Conservation (phyloP, 2,797 vertebrate species). For the Adelosebastes latens region DNA sequence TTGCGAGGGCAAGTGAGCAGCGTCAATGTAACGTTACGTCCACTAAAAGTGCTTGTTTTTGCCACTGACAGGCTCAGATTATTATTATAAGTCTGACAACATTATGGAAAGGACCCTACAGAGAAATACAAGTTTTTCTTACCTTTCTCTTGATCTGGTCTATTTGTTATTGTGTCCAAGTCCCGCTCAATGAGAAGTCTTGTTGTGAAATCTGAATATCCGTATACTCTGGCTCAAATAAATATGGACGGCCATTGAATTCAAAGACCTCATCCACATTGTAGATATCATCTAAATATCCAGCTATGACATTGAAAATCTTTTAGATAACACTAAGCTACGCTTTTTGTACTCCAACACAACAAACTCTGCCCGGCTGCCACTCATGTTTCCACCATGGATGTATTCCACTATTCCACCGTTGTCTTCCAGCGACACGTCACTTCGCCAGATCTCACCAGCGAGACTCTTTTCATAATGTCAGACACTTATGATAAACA, state of each 20-base stretch:
- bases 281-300: background rate
- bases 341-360: background rate
- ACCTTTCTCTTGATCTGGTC: too few relatives aligned
- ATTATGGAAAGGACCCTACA: too few relatives aligned
- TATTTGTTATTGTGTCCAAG: accelerated
- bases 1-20: too few relatives aligned
- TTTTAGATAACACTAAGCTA: background rate
- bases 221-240: too few relatives aligned
- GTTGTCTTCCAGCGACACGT: background rate
- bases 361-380: background rate
- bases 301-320: background rate
- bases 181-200: too few relatives aligned
- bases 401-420: background rate
- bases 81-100: accelerated
- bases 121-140: too few relatives aligned
- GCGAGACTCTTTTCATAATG: background rate
- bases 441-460: background rate
- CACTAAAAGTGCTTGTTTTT: too few relatives aligned
- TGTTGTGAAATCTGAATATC: too few relatives aligned
- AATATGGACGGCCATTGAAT: accelerated
- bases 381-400: background rate
- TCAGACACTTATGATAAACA: background rate
- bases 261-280: background rate
- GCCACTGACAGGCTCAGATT: too few relatives aligned
- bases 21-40: too few relatives aligned